Conservation (phyloP, 2,113 vertebrate species). For the Panthera uncia region DNA sequence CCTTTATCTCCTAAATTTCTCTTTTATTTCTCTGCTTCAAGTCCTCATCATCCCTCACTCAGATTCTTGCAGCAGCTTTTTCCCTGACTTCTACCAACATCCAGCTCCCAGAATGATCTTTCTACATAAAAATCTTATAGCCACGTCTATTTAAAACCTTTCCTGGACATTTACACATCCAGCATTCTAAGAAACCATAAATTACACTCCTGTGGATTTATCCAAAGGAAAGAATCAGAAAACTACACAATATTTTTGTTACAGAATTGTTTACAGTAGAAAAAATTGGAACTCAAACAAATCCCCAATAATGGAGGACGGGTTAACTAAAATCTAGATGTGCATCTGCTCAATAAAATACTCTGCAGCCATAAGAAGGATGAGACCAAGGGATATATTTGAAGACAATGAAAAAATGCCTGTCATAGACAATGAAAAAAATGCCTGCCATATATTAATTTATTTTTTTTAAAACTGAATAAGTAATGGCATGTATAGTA, state of each 20-base stretch:
- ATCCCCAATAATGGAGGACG: background rate
- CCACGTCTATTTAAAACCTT: background rate
- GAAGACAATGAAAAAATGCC: background rate
- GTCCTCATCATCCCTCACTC: background rate
- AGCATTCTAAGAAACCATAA: conserved; percentile 21
- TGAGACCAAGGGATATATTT: background rate
- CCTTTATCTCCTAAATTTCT: background rate
- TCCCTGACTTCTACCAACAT: background rate
- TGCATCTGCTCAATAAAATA: background rate
- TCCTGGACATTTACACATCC: conserved; percentile 13
- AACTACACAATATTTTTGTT: conserved; percentile 23
- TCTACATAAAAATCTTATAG: background rate
- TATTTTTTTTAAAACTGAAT: background rate
- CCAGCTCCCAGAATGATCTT: background rate
- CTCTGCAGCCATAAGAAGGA: background rate
- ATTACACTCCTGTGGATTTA: conserved; percentile 4
- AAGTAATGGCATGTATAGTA: background rate
- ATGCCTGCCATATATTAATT: background rate
- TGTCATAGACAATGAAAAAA: background rate
- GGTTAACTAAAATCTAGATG: background rate
- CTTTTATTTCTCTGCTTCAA: background rate
- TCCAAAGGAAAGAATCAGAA: conserved; percentile 40
- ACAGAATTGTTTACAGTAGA: conserved; percentile 8
- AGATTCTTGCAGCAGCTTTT: background rate
- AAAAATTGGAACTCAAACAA: conserved; percentile 45